Evolutionary conservation across 2,888 invertebrate species (phyloP), one percentile per base, ranked within the genome.

Genomic region (Cosmopolites sordidus): DNA sequence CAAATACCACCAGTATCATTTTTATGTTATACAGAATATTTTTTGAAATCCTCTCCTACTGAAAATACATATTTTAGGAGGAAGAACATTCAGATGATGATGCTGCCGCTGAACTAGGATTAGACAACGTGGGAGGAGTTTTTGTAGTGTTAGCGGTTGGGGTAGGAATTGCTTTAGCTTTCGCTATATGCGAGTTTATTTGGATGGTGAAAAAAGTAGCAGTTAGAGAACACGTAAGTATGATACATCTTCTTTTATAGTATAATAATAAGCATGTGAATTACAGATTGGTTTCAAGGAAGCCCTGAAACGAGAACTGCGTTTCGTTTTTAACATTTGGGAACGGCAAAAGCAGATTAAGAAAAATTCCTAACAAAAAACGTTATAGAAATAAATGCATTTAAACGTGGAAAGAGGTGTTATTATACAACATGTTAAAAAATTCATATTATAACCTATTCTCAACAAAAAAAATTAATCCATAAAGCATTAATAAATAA

Each of bases 71-170:
- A 22, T 50, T 56, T 9, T 49, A 68, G 66, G 60, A 61, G 58
- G 66, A 65, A 42, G 60, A 68, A 51, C 56, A 59, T 16, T 56
- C 65, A 5, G 60, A 52, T 12, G 66, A 66, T 17, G 69, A 63
- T 18, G 64, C 69, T 22, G 78, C 78, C 5, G 80, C 79, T 12
- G 83, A 84, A 41, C 73, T 93, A 45, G 87, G 87, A 54, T 80
- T 96, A 75, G 83, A 85, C 61, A 92, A 96, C 72, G 92, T 94
- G 0, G 93, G 93, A 60, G 94, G 95, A 61, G 91, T 94, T 41
- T 95, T 94, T 71, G 80, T 94, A 17, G 91, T 95, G 2, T 77
- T 95, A 5, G 82, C 85, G 1, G 75, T 80, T 6, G 94, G 94
- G 0, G 83, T 89, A 42, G 66, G 79, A 1, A 70, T 86, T 15